Evolutionary conservation across 1,140 invertebrate species (phyloP), one percentile per base, ranked within the genome.

Genomic region (Monomorium pharaonis): DNA sequence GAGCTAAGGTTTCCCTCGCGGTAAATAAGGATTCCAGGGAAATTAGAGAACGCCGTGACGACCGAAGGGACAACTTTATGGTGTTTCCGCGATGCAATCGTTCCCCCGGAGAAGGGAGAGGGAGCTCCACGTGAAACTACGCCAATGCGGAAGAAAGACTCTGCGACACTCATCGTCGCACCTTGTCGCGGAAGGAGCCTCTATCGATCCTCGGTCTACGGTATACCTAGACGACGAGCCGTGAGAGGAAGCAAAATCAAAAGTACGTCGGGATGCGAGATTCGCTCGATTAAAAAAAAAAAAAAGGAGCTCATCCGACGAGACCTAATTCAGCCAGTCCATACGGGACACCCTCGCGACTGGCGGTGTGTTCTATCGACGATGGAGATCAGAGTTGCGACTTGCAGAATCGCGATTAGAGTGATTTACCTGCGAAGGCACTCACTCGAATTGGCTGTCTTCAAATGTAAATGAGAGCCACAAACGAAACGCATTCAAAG

Each of bases 191-290:
- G 37, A 85, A 87, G 86, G 86, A 75, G 76, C 83, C 56, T 80
- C 81, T 90, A 92, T 92, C 83, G 87, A 91, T 89, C 78, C 27
- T 84, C 69, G 58, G 51, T 37, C 62, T 27, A 58, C 65, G 42
- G 85, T 63, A 84, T 69, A 77, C 42, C 27, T 74, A 83, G 33
- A n/a, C 49, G 70, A 86, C 85, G 72, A 42, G 21, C 84, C 63
- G 65, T 65, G 72, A 75, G 44, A 76, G 87, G 60, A 84, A 76
- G 56, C 18, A 51, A 60, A 84, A 84, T 44, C 42, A 62, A 49
- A 74, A 51, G 24, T 21, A 24, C 47, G 69, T 49, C 63, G 63
- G 18, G n/a, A n/a, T n/a, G n/a, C 24, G 49, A 33, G 18, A 81
- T 78, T 65, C 24, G 74, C 12, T 84, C 30, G 12, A 21, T 51